Evolutionary conservation across 2,113 vertebrate genomes (phyloP).

Genomic region (Anoplopoma fimbria): DNA sequence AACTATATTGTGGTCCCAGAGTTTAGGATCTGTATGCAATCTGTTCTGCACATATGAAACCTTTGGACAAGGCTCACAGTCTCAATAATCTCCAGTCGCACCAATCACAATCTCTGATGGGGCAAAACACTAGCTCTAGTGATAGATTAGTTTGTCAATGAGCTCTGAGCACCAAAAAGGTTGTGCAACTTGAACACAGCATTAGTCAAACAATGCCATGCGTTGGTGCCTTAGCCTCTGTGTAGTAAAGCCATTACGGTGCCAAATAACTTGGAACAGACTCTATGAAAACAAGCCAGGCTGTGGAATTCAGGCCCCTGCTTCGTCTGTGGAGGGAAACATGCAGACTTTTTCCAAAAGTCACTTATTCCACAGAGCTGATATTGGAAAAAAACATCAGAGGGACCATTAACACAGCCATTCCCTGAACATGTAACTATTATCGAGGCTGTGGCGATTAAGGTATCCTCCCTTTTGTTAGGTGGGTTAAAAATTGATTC

Average conservation of each 20-base stretch:
- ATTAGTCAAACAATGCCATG: slow-evolving; percentile 25
- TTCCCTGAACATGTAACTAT: no score
- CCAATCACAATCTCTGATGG: background rate
- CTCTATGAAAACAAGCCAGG: slow-evolving; percentile 27
- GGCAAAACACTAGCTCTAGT: background rate
- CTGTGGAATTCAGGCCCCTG: slow-evolving; percentile 30
- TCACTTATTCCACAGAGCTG: background rate
- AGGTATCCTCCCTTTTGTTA: no score
- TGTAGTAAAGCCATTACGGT: slow-evolving; percentile 26
- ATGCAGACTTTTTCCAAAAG: background rate
- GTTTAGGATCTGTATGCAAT: background rate
- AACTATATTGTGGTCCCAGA: background rate
- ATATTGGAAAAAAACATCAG: background rate
- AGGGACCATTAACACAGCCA: background rate
- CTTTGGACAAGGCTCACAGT: background rate
- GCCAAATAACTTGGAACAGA: slow-evolving; percentile 35
- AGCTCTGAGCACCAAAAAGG: slow-evolving; percentile 20
- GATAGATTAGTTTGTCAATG: slow-evolving; percentile 45
- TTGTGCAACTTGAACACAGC: slow-evolving; percentile 13
- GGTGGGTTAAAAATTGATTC: no score
- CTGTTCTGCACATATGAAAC: background rate
- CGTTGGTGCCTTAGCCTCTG: slow-evolving; percentile 22
- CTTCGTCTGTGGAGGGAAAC: background rate
- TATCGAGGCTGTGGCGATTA: no score
- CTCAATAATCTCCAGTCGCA: background rate